Evolutionary conservation across 2,888 invertebrate species (phyloP).

Genomic region (Apodemia zela): DNA sequence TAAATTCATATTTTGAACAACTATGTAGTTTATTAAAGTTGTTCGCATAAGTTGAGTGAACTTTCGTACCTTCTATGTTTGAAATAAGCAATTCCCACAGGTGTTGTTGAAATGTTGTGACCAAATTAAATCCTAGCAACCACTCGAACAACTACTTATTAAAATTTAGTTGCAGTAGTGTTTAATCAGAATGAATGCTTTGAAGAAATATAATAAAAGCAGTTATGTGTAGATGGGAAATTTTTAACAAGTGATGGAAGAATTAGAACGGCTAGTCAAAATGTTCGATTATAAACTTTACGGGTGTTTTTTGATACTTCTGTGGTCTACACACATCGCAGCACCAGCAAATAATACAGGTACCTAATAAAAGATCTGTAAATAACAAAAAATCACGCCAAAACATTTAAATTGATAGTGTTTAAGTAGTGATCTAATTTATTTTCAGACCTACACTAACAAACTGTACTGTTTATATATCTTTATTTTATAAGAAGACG

Average conservation of each 20-base stretch:
- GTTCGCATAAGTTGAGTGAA: conserved; percentile 69
- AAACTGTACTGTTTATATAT: too few species aligned
- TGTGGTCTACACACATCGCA: conserved; percentile 41
- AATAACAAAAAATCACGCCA: background rate
- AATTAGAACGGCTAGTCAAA: conserved; percentile 66
- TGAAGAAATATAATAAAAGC: background rate
- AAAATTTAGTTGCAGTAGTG: conserved; percentile 28
- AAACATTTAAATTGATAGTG: background rate
- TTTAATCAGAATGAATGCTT: conserved; percentile 17
- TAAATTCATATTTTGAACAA: conserved; percentile 15
- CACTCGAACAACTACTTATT: conserved; percentile 37
- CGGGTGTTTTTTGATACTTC: conserved; percentile 45
- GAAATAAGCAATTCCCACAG: conserved; percentile 63
- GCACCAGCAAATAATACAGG: conserved; percentile 45
- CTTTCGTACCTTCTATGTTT: conserved; percentile 51
- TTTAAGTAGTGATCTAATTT: too few species aligned
- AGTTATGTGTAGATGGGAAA: conserved; percentile 7
- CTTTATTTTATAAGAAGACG: too few species aligned
- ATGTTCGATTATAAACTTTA: conserved; percentile 53
- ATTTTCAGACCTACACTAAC: too few species aligned
- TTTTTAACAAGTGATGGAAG: conserved; percentile 62
- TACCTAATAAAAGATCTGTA: conserved; percentile 37
- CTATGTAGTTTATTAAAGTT: conserved; percentile 27
- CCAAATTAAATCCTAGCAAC: conserved; percentile 69
- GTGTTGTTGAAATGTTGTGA: conserved; percentile 69